Evolutionary conservation across 2,113 vertebrate species (phyloP).

Genomic region (Balaenoptera acutorostrata): DNA sequence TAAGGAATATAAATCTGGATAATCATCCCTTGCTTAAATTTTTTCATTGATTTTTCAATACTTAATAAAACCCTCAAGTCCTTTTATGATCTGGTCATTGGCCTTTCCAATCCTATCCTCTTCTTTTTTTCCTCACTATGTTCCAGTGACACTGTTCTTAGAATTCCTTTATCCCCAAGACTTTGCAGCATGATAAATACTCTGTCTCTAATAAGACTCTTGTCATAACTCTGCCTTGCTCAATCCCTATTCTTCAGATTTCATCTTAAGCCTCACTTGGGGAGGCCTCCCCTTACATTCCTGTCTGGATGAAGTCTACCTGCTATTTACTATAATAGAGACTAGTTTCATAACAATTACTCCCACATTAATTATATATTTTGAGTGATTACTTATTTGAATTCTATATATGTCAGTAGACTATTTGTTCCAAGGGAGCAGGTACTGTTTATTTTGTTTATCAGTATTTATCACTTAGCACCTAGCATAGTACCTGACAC

Average conservation of each 20-base stretch:
- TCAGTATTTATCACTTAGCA: background rate
- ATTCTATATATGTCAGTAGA: background rate
- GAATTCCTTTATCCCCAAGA: background rate
- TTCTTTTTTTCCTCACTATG: background rate
- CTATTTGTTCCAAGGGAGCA: background rate
- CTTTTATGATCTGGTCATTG: background rate
- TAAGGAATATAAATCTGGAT: background rate
- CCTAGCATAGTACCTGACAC: background rate
- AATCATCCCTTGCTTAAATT: background rate
- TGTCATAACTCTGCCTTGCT: background rate
- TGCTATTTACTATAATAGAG: background rate
- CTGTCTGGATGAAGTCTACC: background rate
- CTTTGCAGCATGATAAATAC: background rate
- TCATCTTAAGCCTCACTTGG: background rate
- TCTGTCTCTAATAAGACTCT: background rate
- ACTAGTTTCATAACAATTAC: background rate
- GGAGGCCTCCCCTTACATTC: background rate
- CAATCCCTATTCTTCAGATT: background rate
- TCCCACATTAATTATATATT: background rate
- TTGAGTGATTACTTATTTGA: background rate
- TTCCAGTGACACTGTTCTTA: background rate
- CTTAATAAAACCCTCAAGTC: background rate
- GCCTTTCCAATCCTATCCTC: background rate
- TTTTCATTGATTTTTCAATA: background rate
- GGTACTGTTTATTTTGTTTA: background rate